A percentile compares a stretch with the other conserved stretches of the same genome.
These are phyloP conservation scores for Maniola hyperantus DNA, from an alignment of 2,888 invertebrate species.

Conservation along the genomic window DNA sequence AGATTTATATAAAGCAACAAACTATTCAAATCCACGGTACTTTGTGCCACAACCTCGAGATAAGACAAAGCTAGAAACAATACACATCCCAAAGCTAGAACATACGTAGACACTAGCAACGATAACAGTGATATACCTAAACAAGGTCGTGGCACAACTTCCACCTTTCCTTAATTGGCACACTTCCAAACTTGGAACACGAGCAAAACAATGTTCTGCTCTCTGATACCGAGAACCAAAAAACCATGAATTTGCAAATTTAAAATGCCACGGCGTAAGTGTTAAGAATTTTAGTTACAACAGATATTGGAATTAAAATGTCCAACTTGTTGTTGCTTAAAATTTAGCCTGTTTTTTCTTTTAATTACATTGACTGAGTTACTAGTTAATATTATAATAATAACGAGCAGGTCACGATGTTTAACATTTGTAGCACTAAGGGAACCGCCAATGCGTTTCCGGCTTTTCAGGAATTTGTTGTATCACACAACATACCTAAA, in stretches of 20 bases:
- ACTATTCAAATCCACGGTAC: neutral
- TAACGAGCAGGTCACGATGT: too few relatives aligned
- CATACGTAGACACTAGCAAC: slow-evolving; percentile 13
- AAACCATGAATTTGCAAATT: slow-evolving; percentile 11
- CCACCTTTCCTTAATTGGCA: slow-evolving; percentile 19
- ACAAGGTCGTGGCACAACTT: slow-evolving; percentile 13
- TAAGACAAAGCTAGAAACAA: slow-evolving; percentile 17
- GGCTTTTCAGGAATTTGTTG: too few relatives aligned
- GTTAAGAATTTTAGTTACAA: slow-evolving; percentile 5
- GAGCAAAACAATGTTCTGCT: slow-evolving; percentile 20
- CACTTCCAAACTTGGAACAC: slow-evolving; percentile 11
- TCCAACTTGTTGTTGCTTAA: neutral
- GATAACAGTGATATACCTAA: slow-evolving; percentile 20
- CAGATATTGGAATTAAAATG: slow-evolving; percentile 7
- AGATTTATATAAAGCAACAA: neutral
- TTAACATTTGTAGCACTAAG: too few relatives aligned
- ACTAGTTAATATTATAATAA: neutral
- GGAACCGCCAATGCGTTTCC: too few relatives aligned
- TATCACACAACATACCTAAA: too few relatives aligned
- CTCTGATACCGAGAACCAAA: slow-evolving; percentile 15
- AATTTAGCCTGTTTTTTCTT: neutral
- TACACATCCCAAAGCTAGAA: slow-evolving; percentile 4
- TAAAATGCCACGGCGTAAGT: slow-evolving; percentile 10
- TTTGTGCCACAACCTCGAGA: slow-evolving; percentile 4
- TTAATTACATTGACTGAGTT: neutral